phyloP scores from a whole-genome alignment of 2,888 invertebrate genomes.

The Lepetodrilus schrolli region DNA sequence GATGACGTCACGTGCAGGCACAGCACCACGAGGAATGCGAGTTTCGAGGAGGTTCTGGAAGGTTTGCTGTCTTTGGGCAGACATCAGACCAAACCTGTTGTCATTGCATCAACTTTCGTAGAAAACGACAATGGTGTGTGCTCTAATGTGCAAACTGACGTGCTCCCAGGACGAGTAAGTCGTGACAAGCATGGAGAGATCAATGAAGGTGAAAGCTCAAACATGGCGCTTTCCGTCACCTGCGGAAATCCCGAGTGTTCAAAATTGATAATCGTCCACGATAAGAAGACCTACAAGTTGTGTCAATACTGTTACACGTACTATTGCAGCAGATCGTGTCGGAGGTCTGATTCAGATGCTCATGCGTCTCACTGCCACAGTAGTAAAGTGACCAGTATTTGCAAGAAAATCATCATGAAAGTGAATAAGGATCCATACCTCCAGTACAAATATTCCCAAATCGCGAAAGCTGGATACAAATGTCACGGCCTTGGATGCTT shows the following conservation, averaged over 20 bases:
- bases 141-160: not conserved
- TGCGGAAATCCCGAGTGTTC: constrained; percentile 72
- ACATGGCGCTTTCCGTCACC: constrained; percentile 37
- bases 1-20: constrained; percentile 33
- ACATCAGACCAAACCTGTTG: constrained; percentile 15
- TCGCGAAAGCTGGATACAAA: constrained; percentile 89
- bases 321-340: constrained; percentile 93
- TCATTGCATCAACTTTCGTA: not conserved
- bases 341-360: constrained; percentile 93
- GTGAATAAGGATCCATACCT: constrained; percentile 76
- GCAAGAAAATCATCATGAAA: constrained; percentile 80
- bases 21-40: constrained; percentile 39
- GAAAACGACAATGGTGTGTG: not conserved
- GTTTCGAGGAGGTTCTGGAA: constrained; percentile 58
- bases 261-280: constrained; percentile 77
- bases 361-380: constrained; percentile 90
- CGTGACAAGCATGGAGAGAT: constrained; percentile 18
- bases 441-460: constrained; percentile 83
- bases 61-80: constrained; percentile 54
- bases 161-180: not conserved
- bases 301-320: constrained; percentile 96
- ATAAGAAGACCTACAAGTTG: constrained; percentile 88
- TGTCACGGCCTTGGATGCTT: constrained; percentile 92
- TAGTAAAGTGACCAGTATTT: constrained; percentile 91
- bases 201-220: constrained; percentile 41